These are phyloP conservation scores for Thermophis baileyi DNA, from an alignment of 2,113 vertebrate species.

Conservation along the genomic window DNA sequence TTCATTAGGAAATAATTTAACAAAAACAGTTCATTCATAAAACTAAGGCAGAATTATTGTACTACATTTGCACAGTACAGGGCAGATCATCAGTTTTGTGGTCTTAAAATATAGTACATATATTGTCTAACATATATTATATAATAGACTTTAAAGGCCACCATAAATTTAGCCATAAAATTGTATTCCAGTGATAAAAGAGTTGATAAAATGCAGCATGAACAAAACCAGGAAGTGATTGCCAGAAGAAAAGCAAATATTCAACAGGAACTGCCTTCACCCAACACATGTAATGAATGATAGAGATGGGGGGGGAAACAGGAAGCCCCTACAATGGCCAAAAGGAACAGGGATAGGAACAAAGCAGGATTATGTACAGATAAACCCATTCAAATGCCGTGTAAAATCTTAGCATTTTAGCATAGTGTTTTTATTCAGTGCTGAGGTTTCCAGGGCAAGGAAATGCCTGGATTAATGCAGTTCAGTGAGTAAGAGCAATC, in stretches of 20 bases:
- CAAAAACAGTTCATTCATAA: not conserved
- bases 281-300: not conserved
- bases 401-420: not conserved
- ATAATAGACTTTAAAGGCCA: not conserved
- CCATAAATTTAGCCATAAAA: not conserved
- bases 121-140: not conserved
- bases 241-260: not conserved
- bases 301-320: not conserved
- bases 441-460: not conserved
- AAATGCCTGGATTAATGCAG: not conserved
- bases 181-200: not conserved
- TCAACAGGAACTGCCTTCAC: not conserved
- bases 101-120: not conserved
- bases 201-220: not conserved
- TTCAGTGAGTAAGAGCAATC: not conserved
- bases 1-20: not conserved
- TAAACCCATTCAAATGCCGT: not conserved
- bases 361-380: not conserved
- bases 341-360: not conserved
- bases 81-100: not conserved
- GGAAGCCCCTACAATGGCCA: not conserved
- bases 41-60: not conserved
- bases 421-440: not conserved
- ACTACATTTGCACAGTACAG: not conserved
- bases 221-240: not conserved